phyloP scores from a whole-genome alignment of 2,888 invertebrate genomes.

The Mythimna loreyi region DNA sequence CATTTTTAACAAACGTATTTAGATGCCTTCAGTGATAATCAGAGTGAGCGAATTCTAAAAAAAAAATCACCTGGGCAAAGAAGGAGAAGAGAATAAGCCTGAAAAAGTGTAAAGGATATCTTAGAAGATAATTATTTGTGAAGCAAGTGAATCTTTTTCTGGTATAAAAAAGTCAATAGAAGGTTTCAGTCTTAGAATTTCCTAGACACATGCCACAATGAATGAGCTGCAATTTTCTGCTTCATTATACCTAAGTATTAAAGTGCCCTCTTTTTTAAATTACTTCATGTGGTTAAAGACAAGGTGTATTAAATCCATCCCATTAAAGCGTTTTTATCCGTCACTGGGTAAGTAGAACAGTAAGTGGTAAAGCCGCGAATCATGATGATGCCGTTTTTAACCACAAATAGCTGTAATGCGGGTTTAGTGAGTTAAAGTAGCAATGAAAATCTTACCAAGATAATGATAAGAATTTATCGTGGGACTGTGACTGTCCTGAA shows the following conservation, averaged over 20 bases:
- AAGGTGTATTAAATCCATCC: conserved; percentile 30
- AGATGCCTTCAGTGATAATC: too few species aligned
- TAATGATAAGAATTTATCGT: conserved; percentile 11
- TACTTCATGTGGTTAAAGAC: conserved; percentile 22
- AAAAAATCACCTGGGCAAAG: too few species aligned
- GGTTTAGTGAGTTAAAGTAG: conserved; percentile 32
- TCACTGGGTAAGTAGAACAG: conserved; percentile 51
- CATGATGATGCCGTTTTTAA: conserved; percentile 52
- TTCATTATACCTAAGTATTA: not conserved
- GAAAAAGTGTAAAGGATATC: too few species aligned
- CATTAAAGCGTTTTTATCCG: conserved; percentile 46
- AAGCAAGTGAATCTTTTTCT: too few species aligned
- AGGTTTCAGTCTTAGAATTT: not conserved
- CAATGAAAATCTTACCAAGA: conserved; percentile 23
- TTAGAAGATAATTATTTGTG: too few species aligned
- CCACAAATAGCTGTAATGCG: conserved; percentile 55
- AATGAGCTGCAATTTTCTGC: not conserved
- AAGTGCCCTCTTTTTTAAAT: not conserved
- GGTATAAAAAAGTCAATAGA: not conserved
- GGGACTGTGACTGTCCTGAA: not conserved
- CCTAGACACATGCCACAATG: not conserved
- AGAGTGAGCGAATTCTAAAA: too few species aligned
- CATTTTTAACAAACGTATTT: too few species aligned
- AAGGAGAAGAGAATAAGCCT: too few species aligned
- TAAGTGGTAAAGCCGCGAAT: conserved; percentile 57